Conservation (phyloP, 2,888 invertebrate species). For the Philereme transversata region DNA sequence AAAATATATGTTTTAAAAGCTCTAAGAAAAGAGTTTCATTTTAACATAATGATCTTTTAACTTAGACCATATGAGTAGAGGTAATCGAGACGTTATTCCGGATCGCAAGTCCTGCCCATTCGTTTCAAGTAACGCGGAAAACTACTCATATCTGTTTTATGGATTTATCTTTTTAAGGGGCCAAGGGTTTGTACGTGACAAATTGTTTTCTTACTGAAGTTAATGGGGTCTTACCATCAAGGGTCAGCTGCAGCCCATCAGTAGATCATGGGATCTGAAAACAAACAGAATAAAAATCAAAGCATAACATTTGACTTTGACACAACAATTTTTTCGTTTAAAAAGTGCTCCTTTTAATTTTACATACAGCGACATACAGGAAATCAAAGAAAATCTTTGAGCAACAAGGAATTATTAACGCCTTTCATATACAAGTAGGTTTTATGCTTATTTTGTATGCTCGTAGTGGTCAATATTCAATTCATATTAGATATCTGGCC, state of each 20-base stretch:
- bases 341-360: too few relatives aligned
- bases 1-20: too few relatives aligned
- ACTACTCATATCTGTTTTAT: conserved; percentile 43
- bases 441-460: too few relatives aligned
- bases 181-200: conserved; percentile 29
- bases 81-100: conserved; percentile 75
- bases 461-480: too few relatives aligned
- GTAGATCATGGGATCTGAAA: conserved; percentile 11
- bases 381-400: not conserved
- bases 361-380: too few relatives aligned
- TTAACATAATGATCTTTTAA: conserved; percentile 24
- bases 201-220: conserved; percentile 32
- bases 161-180: conserved; percentile 33
- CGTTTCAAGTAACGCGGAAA: conserved; percentile 60
- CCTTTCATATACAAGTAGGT: too few relatives aligned
- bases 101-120: conserved; percentile 63
- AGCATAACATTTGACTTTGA: not conserved
- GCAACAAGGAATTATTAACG: too few relatives aligned
- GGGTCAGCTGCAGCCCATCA: conserved; percentile 20
- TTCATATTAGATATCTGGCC: conserved; percentile 1
- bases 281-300: conserved; percentile 16
- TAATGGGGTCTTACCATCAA: conserved; percentile 24
- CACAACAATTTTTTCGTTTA: too few relatives aligned
- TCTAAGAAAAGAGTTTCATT: not conserved
- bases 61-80: conserved; percentile 41